These are phyloP conservation scores for Megaceryle alcyon DNA, from an alignment of 2,797 vertebrate genomes.

Conservation along the genomic window DNA sequence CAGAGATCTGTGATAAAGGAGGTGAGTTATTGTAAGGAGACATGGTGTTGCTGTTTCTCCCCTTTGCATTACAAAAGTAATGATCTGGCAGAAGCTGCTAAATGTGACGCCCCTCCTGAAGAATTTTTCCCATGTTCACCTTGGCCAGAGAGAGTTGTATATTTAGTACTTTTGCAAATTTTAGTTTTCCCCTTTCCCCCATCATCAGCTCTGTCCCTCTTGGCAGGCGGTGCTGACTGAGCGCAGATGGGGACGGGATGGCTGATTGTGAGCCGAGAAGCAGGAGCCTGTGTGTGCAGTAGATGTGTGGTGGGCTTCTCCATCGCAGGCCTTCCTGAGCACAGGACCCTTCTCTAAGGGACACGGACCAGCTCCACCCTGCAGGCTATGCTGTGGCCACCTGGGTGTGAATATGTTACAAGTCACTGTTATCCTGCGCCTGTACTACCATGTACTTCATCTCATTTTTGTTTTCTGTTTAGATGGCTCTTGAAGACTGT, in stretches of 20 bases:
- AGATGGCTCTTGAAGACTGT: not conserved
- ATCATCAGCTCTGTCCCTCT: conserved; percentile 4
- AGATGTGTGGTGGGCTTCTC: not conserved
- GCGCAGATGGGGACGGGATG: fast-evolving
- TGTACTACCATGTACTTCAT: fast-evolving
- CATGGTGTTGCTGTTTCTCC: conserved; percentile 20
- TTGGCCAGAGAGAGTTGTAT: conserved; percentile 26
- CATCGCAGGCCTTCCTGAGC: not conserved
- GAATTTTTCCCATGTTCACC: conserved; percentile 60
- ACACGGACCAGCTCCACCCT: fast-evolving
- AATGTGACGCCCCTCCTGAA: not conserved
- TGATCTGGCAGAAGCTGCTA: conserved; percentile 20
- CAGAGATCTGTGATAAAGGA: conserved; percentile 47
- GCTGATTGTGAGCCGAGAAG: not conserved
- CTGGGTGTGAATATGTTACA: fast-evolving
- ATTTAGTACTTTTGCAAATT: conserved; percentile 19
- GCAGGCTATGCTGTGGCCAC: not conserved
- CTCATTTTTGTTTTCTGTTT: not conserved
- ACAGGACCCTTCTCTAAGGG: not conserved
- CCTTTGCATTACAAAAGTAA: conserved; percentile 19
- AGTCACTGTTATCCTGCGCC: fast-evolving
- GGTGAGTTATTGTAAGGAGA: not conserved
- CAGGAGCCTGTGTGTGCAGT: not conserved
- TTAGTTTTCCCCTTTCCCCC: not conserved
- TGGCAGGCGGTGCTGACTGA: not conserved